These are phyloP conservation scores for Ascidia mentula DNA, from an alignment of 23 tunicate genomes.

Conservation along the genomic window DNA sequence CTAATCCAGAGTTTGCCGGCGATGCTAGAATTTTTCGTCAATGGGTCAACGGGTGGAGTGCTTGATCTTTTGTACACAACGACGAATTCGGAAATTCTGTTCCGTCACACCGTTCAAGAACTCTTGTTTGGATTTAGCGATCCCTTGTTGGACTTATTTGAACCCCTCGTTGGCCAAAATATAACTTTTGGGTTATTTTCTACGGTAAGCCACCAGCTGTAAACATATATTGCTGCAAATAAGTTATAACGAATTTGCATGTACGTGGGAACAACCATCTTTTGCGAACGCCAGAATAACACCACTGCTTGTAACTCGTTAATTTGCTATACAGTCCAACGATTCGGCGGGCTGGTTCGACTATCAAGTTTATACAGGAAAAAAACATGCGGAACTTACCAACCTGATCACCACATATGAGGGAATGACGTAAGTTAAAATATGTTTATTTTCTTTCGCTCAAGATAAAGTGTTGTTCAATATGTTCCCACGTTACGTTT, in stretches of 20 bases:
- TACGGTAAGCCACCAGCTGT: too few relatives aligned
- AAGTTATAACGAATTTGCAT: too few relatives aligned
- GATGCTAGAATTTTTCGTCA: slow-evolving; percentile 52
- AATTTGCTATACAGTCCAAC: slow-evolving; percentile 49
- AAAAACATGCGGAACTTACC: slow-evolving; percentile 28
- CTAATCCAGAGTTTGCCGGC: slow-evolving; percentile 51
- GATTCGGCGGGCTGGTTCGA: slow-evolving; percentile 82
- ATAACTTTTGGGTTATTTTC: slow-evolving; percentile 68
- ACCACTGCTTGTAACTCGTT: too few relatives aligned
- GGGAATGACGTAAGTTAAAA: slow-evolving; percentile 38
- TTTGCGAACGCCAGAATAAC: too few relatives aligned
- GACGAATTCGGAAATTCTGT: slow-evolving; percentile 37
- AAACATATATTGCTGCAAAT: too few relatives aligned
- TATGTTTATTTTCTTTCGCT: background rate
- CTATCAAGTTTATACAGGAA: slow-evolving; percentile 81
- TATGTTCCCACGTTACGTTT: background rate
- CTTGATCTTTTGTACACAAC: slow-evolving; percentile 19
- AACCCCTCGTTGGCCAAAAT: slow-evolving; percentile 20
- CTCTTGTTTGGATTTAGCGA: slow-evolving; percentile 71
- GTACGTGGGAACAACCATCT: too few relatives aligned
- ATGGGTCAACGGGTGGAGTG: background rate
- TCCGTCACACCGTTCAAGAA: slow-evolving; percentile 50
- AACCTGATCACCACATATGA: slow-evolving; percentile 56
- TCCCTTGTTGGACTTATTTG: slow-evolving; percentile 32
- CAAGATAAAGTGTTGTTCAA: background rate